Percentiles rank a stretch among this genome's conserved stretches.
Evolutionary conservation across 1,140 invertebrate genomes (phyloP).

Genomic region (Drosophila burlai): DNA sequence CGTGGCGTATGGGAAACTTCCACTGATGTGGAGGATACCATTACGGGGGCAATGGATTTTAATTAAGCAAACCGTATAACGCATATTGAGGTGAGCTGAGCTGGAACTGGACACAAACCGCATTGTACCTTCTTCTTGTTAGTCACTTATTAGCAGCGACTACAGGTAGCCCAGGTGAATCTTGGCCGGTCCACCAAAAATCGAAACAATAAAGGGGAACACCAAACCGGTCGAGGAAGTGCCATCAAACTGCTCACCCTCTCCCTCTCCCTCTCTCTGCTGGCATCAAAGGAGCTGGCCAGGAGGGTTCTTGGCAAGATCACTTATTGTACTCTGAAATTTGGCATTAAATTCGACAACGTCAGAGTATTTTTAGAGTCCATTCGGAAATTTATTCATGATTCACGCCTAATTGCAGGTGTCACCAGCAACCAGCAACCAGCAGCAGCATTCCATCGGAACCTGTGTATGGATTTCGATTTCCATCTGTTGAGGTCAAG

Average conservation of each 20-base stretch:
- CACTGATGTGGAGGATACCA: conserved; percentile 1
- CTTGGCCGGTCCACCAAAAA: not conserved
- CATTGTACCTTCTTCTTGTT: conserved; percentile 35
- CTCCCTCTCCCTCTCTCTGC: too few relatives aligned
- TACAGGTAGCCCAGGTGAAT: conserved; percentile 2
- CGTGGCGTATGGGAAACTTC: conserved; percentile 3
- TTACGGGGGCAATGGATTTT: conserved; percentile 21
- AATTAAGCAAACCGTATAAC: conserved; percentile 18
- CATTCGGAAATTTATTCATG: conserved; percentile 61
- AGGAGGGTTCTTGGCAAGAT: conserved; percentile 10
- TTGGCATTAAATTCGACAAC: conserved; percentile 15
- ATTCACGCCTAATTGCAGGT: conserved; percentile 63
- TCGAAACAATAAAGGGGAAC: conserved; percentile 4
- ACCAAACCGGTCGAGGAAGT: conserved; percentile 39
- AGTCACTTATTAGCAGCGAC: conserved; percentile 46
- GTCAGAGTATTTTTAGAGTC: conserved; percentile 43
- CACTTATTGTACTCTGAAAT: conserved; percentile 21
- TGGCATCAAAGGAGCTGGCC: not conserved
- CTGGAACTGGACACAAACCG: conserved; percentile 4
- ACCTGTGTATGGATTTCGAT: conserved; percentile 18
- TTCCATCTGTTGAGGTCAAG: conserved; percentile 48
- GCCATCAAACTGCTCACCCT: conserved; percentile 1
- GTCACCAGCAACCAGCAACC: conserved; percentile 18
- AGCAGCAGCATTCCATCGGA: conserved; percentile 14
- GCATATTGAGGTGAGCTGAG: not conserved